Evolutionary conservation across 2,888 invertebrate genomes (phyloP).

Genomic region (Heliconius hortense): DNA sequence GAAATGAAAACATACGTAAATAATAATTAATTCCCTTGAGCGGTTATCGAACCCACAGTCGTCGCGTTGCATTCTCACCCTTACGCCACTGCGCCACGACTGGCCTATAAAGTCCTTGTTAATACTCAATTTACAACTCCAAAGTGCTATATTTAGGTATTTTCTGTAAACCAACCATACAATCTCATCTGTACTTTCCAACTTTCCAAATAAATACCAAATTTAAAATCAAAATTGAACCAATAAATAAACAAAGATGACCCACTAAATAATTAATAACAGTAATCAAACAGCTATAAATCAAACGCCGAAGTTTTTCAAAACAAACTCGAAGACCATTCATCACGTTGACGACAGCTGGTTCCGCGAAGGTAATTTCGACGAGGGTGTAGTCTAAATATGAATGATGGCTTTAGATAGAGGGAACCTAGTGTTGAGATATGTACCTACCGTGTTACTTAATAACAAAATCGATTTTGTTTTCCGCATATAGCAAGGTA

Average conservation of each 20-base stretch:
- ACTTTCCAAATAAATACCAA: not conserved
- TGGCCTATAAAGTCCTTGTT: no score
- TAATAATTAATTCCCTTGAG: no score
- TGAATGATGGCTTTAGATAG: not conserved
- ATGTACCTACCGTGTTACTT: no score
- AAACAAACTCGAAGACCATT: slow-evolving; percentile 21
- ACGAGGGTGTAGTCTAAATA: slow-evolving; percentile 2
- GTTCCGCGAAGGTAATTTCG: slow-evolving; percentile 19
- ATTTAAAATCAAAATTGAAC: not conserved
- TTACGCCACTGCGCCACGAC: no score
- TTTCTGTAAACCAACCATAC: not conserved
- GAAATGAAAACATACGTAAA: no score
- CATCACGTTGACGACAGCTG: slow-evolving; percentile 24
- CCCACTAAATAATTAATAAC: slow-evolving; percentile 22
- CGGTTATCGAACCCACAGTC: no score
- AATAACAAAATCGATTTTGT: no score
- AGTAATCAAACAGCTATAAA: slow-evolving; percentile 30
- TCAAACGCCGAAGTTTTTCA: slow-evolving; percentile 28
- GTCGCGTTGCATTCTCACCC: no score
- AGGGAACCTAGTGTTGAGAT: no score
- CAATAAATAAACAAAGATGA: not conserved
- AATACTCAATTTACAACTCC: no score
- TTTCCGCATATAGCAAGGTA: no score
- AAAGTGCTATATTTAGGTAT: no score
- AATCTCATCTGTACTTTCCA: not conserved